Percentiles rank a stretch among this genome's conserved stretches.
Conservation (phyloP, 2,113 vertebrate species). For the Chelonoidis abingdonii region DNA sequence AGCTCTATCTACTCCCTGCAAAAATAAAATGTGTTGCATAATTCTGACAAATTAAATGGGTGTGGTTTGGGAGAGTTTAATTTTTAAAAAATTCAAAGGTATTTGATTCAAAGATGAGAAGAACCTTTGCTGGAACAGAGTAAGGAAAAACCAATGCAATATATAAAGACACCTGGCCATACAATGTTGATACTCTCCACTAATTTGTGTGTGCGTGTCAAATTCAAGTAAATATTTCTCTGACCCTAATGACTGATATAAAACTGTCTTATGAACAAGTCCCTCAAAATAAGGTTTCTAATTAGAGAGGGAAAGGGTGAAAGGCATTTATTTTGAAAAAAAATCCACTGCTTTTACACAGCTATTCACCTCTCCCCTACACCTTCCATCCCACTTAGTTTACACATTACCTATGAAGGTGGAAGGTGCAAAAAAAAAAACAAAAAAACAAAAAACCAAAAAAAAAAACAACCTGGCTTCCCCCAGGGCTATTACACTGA, state of each 20-base stretch:
- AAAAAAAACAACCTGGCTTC: not conserved
- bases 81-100: not conserved
- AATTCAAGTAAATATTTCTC: not conserved
- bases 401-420: not conserved
- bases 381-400: not conserved
- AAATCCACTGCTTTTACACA: not conserved
- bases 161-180: not conserved
- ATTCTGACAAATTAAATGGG: not conserved
- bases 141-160: not conserved
- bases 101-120: not conserved
- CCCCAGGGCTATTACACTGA: not conserved
- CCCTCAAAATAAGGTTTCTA: not conserved
- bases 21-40: not conserved
- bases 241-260: not conserved
- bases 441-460: too few relatives aligned
- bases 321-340: not conserved
- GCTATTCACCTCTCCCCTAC: not conserved
- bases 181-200: not conserved
- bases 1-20: not conserved
- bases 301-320: not conserved
- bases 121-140: not conserved
- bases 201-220: fast-evolving
- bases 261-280: not conserved
- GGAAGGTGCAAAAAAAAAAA: not conserved
- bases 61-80: not conserved